phyloP scores from a whole-genome alignment of 1,140 invertebrate species.

The Aphaenogaster floridana region DNA sequence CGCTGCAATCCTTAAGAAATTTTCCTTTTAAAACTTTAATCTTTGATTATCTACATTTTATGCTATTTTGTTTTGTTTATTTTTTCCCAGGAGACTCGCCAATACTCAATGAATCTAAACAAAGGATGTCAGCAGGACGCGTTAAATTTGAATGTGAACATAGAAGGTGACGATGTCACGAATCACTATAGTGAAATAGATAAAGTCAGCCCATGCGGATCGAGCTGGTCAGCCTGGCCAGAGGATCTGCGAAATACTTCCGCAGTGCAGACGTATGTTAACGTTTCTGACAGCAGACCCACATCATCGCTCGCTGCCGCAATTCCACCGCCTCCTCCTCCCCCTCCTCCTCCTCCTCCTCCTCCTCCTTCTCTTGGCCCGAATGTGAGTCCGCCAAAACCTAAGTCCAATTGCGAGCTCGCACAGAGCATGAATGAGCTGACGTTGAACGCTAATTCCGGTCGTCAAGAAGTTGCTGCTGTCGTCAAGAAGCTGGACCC shows the following conservation, averaged over 20 bases:
- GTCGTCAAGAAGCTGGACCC: conserved; percentile 86
- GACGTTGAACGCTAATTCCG: conserved; percentile 72
- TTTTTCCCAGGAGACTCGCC: conserved; percentile 20
- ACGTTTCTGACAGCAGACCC: conserved; percentile 69
- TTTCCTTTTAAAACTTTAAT: not conserved
- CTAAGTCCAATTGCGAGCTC: conserved; percentile 81
- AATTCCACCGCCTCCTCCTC: conserved; percentile 67
- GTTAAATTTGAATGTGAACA: conserved; percentile 79
- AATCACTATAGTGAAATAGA: conserved; percentile 83
- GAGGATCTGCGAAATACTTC: conserved; percentile 77
- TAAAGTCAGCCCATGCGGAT: conserved; percentile 67
- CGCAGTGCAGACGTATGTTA: conserved; percentile 77
- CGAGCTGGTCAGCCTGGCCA: conserved; percentile 79
- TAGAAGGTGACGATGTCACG: conserved; percentile 56
- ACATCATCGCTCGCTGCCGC: not conserved
- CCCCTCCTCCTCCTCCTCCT: conserved; percentile 70
- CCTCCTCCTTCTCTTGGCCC: conserved; percentile 65
- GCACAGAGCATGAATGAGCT: conserved; percentile 81
- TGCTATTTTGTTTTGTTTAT: not conserved
- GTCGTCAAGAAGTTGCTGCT: conserved; percentile 42
- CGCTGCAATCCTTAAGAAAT: no score
- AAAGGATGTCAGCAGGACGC: conserved; percentile 71
- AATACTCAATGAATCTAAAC: conserved; percentile 60
- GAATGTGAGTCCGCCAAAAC: conserved; percentile 80
- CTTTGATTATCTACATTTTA: not conserved